phyloP scores from a whole-genome alignment of 2,888 invertebrate species.

The Bedellia somnulentella region DNA sequence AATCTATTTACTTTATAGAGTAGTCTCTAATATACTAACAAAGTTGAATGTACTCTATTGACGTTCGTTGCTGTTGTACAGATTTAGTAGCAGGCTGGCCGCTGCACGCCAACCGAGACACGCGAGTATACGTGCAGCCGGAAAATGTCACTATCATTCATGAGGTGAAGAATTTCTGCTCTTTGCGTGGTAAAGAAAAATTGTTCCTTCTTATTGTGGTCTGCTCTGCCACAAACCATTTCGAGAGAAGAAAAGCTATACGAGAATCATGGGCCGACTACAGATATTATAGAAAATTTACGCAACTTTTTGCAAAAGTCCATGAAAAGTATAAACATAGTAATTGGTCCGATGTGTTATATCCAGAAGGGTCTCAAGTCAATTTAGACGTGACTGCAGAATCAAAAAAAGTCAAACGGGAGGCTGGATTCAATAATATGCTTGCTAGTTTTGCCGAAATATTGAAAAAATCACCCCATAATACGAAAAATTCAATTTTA shows the following conservation, averaged over 20 bases:
- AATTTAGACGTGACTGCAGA: conserved; percentile 14
- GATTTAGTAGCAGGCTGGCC: conserved; percentile 69
- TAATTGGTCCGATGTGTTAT: conserved; percentile 35
- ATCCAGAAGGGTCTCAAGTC: conserved; percentile 11
- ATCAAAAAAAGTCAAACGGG: conserved; percentile 20
- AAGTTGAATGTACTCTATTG: conserved; percentile 11
- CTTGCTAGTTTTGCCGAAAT: conserved; percentile 38
- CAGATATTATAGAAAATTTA: conserved; percentile 26
- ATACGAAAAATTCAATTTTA: conserved; percentile 33
- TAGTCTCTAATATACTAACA: no score
- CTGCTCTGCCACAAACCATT: conserved; percentile 72
- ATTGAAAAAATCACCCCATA: conserved; percentile 22
- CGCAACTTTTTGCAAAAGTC: conserved; percentile 22
- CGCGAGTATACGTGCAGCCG: conserved; percentile 71
- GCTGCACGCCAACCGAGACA: conserved; percentile 72
- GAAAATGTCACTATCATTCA: conserved; percentile 69
- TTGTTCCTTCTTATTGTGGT: conserved; percentile 72
- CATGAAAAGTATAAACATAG: conserved; percentile 33
- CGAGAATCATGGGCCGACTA: conserved; percentile 72
- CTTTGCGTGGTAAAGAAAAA: conserved; percentile 22
- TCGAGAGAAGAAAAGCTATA: conserved; percentile 66
- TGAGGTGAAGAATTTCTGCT: conserved; percentile 62
- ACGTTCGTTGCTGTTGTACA: conserved; percentile 22
- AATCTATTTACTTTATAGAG: no score
- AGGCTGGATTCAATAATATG: conserved; percentile 25